Percentiles rank a stretch among this genome's conserved stretches.
Conservation (phyloP, 2,797 vertebrate species). For the Dicrostonyx torquatus region DNA sequence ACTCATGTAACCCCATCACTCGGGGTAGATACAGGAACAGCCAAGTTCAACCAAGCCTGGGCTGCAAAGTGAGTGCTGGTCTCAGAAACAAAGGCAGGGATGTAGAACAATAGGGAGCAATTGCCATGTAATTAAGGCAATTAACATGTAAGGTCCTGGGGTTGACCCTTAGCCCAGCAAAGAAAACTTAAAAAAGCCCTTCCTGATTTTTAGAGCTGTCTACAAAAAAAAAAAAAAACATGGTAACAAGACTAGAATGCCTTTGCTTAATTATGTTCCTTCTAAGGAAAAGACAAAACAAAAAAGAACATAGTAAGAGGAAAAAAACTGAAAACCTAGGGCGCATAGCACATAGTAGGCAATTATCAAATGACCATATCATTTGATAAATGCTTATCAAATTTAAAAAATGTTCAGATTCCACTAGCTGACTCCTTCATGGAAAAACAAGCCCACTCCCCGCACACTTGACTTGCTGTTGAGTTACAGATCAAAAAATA, state of each 20-base stretch:
- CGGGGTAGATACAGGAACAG: not conserved
- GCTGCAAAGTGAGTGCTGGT: not conserved
- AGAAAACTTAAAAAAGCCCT: not conserved
- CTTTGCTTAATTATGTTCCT: conserved; percentile 1
- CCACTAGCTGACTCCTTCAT: not conserved
- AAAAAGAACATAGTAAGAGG: not conserved
- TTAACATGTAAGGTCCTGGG: too few relatives aligned
- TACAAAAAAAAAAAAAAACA: conserved; percentile 51
- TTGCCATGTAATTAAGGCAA: too few relatives aligned
- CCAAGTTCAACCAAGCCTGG: not conserved
- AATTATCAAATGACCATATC: conserved; percentile 37
- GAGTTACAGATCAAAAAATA: not conserved
- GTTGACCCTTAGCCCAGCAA: too few relatives aligned
- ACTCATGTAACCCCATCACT: too few relatives aligned
- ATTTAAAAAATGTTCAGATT: conserved; percentile 4
- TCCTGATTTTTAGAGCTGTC: not conserved
- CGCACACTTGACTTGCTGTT: not conserved
- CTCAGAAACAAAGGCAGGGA: not conserved
- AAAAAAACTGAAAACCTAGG: not conserved
- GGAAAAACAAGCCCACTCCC: not conserved
- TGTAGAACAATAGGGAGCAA: too few relatives aligned
- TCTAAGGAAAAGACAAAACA: conserved; percentile 6
- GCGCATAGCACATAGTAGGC: not conserved
- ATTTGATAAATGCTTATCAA: conserved; percentile 22
- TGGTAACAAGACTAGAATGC: not conserved